A percentile compares a stretch with the other conserved stretches of the same genome.
Conservation (phyloP, 2,797 vertebrate species). For the Cryptoprocta ferox region DNA sequence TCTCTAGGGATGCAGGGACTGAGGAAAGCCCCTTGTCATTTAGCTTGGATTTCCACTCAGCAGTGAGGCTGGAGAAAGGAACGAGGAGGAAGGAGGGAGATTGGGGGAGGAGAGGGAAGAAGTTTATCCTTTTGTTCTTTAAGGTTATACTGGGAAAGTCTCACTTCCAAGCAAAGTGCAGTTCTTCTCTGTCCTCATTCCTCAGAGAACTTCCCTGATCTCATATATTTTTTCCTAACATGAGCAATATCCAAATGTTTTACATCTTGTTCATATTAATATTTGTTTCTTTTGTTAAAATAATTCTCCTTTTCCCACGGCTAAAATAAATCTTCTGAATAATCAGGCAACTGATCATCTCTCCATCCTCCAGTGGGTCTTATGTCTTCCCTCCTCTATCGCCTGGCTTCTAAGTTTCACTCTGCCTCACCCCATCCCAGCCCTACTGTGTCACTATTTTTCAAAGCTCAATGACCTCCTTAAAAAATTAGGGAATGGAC, state of each 20-base stretch:
- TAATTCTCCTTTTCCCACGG: background rate
- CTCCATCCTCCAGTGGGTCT: background rate
- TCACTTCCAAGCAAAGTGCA: background rate
- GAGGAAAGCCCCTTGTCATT: background rate
- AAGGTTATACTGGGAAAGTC: background rate
- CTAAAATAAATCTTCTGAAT: slow-evolving; percentile 3
- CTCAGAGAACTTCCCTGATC: background rate
- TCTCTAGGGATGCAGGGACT: background rate
- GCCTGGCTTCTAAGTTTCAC: background rate
- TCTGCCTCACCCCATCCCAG: background rate
- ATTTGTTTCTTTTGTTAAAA: slow-evolving; percentile 47
- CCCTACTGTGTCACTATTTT: background rate
- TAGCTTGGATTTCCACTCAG: background rate
- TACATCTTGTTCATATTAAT: slow-evolving; percentile 4
- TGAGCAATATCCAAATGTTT: background rate
- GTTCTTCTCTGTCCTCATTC: background rate
- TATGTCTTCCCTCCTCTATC: background rate
- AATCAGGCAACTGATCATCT: background rate
- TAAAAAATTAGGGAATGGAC: background rate
- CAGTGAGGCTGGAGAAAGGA: background rate
- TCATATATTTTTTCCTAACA: background rate
- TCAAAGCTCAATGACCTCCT: background rate
- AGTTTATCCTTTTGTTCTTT: background rate
- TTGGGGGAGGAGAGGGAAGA: background rate
- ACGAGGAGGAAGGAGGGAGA: too few species aligned